These are phyloP conservation scores for Lasioglossum lativentre DNA, from an alignment of 2,888 invertebrate species.

Conservation along the genomic window DNA sequence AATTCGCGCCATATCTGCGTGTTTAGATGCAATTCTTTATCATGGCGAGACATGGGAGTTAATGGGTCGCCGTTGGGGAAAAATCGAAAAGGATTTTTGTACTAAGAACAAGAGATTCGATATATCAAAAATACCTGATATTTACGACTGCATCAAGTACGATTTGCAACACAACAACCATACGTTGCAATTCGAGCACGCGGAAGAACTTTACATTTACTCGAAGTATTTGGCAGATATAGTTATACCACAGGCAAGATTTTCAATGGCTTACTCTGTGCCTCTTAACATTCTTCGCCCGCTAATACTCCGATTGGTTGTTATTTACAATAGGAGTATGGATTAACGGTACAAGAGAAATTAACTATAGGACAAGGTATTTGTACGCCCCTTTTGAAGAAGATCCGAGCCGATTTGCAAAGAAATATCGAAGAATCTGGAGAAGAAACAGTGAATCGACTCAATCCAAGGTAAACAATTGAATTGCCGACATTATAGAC, in stretches of 20 bases:
- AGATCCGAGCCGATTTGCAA: conserved; percentile 97
- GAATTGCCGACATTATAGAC: neutral
- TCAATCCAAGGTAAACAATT: conserved; percentile 92
- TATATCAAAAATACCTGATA: conserved; percentile 99
- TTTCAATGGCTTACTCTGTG: neutral
- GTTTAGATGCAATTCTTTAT: conserved; percentile 94
- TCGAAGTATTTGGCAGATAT: conserved; percentile 99
- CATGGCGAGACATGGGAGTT: conserved; percentile 99
- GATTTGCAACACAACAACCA: conserved; percentile 99
- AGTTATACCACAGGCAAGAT: conserved; percentile 96
- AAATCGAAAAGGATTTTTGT: conserved; percentile 99
- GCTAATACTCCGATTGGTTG: neutral
- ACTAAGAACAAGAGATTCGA: conserved; percentile 97
- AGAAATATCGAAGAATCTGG: conserved; percentile 95
- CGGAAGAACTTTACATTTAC: conserved; percentile 96
- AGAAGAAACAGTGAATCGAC: conserved; percentile 97
- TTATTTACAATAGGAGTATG: conserved; percentile 91
- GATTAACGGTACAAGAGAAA: conserved; percentile 97
- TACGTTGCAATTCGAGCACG: conserved; percentile 95
- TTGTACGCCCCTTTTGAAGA: conserved; percentile 97
- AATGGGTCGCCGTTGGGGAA: conserved; percentile 98
- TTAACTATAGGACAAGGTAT: conserved; percentile 98
- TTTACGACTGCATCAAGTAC: conserved; percentile 99
- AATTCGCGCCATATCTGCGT: neutral
- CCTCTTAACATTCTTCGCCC: neutral